phyloP scores from a whole-genome alignment of 2,113 vertebrate species.

The Pycnonotus jocosus region DNA sequence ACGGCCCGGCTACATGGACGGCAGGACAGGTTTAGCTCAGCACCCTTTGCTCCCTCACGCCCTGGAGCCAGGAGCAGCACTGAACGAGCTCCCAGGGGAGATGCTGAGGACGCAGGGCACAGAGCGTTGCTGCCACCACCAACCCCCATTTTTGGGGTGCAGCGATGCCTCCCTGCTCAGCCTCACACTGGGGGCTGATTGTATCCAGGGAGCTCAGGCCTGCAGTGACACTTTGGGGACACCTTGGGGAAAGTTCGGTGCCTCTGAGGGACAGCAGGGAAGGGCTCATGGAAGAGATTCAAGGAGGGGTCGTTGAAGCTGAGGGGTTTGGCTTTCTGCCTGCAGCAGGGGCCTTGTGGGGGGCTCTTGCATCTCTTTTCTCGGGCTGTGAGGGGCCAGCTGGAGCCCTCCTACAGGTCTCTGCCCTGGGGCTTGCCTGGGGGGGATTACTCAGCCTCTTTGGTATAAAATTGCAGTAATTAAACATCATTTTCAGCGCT shows the following conservation, averaged over 20 bases:
- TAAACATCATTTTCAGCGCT: neutral
- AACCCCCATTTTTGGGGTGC: accelerated
- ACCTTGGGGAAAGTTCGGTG: neutral
- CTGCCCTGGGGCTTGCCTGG: neutral
- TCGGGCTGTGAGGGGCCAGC: neutral
- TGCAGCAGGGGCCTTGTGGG: neutral
- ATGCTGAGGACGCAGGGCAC: accelerated
- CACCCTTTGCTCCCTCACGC: neutral
- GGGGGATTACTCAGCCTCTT: neutral
- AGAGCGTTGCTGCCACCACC: neutral
- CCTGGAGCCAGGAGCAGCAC: neutral
- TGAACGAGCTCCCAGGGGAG: accelerated
- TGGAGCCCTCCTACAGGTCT: neutral
- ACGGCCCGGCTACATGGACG: accelerated
- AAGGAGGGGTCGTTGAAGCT: neutral
- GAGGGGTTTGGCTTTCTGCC: neutral
- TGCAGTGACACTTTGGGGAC: accelerated
- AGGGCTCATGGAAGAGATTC: neutral
- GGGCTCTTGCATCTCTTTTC: neutral
- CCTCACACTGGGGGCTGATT: accelerated
- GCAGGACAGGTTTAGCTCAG: neutral
- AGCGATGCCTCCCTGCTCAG: neutral
- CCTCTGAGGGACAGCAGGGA: neutral
- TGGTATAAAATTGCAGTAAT: neutral
- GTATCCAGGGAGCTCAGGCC: neutral